Conservation (phyloP, 2,797 vertebrate genomes). For the Hydrolagus colliei region DNA sequence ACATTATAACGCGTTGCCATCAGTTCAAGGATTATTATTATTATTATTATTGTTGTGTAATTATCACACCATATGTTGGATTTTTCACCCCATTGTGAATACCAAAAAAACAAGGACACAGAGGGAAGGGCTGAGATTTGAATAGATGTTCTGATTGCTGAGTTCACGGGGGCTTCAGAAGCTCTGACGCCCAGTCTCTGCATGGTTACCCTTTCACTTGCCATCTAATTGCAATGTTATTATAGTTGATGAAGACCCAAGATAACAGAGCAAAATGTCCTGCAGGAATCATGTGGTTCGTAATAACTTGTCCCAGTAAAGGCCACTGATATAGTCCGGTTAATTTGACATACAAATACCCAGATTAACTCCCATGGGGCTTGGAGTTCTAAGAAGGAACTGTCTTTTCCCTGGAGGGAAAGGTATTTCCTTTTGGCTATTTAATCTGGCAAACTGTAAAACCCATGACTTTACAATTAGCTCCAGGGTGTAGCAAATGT, state of each 20-base stretch:
- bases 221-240: background rate
- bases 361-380: background rate
- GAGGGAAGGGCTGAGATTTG: background rate
- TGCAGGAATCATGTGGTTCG: background rate
- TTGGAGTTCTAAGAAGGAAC: too few relatives aligned
- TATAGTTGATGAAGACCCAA: background rate
- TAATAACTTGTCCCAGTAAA: background rate
- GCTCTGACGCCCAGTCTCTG: background rate
- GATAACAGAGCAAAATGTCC: background rate
- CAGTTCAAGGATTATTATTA: too few relatives aligned
- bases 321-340: background rate
- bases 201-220: slow-evolving; percentile 8
- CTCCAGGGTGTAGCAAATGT: background rate
- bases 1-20: too few relatives aligned
- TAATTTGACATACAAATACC: background rate
- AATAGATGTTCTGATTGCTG: background rate
- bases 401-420: too few relatives aligned
- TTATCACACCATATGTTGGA: too few relatives aligned
- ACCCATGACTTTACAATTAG: background rate
- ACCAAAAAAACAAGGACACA: background rate
- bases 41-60: too few relatives aligned
- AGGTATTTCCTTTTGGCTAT: background rate
- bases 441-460: background rate
- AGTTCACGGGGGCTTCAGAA: background rate
- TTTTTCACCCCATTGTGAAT: too few relatives aligned